A percentile compares a stretch with the other conserved stretches of the same genome.
Conservation (phyloP, 2,113 vertebrate species). For the Colaptes auratus region DNA sequence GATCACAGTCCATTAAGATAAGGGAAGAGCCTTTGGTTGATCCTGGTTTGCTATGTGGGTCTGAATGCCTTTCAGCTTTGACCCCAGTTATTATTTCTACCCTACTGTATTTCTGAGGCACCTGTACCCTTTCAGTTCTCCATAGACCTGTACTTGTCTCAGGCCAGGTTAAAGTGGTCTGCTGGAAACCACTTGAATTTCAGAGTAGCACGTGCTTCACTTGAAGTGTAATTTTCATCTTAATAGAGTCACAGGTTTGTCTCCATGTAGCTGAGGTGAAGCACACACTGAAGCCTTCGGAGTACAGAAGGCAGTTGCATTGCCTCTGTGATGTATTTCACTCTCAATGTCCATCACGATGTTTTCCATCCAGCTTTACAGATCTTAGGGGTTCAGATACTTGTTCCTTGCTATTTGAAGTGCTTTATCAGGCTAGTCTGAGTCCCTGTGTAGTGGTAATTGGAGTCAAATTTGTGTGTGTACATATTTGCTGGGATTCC, state of each 20-base stretch:
- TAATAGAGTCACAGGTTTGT: neutral
- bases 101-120: neutral
- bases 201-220: neutral
- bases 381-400: neutral
- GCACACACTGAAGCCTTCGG: too few relatives aligned
- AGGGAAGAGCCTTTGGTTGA: neutral
- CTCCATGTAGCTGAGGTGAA: neutral
- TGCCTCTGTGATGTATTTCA: neutral
- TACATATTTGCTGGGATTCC: neutral
- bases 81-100: neutral
- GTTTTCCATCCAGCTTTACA: neutral
- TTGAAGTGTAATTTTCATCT: neutral
- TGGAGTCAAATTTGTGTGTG: neutral
- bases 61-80: neutral
- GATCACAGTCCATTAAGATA: neutral
- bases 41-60: neutral
- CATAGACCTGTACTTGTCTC: neutral
- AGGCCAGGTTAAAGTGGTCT: neutral
- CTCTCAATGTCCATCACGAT: neutral
- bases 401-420: neutral
- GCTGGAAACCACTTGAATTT: neutral
- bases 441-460: neutral
- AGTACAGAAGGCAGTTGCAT: neutral
- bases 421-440: neutral
- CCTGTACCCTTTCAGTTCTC: neutral